Percentiles rank a stretch among this genome's conserved stretches.
Conservation (phyloP, 37 sponge, comb jelly and placozoan species). For the Corticium candelabrum region DNA sequence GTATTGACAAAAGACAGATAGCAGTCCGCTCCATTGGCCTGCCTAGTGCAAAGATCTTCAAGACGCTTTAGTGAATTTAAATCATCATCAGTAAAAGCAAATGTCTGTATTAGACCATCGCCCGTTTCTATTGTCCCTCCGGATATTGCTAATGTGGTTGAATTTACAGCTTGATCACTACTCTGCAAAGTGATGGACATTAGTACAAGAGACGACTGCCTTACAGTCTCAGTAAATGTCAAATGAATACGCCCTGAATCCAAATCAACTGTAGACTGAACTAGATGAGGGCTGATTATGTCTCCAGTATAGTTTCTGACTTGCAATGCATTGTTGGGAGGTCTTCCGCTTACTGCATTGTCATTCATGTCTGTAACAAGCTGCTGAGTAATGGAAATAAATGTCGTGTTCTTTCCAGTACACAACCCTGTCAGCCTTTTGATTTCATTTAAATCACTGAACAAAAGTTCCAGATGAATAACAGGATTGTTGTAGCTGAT, state of each 20-base stretch:
- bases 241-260: not conserved
- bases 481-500: constrained; percentile 61
- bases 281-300: constrained; percentile 9
- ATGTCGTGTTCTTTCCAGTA: constrained; percentile 30
- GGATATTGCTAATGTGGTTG: not conserved
- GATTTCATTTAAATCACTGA: constrained; percentile 47
- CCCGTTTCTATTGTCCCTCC: not conserved
- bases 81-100: constrained; percentile 33
- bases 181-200: not conserved
- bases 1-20: constrained; percentile 38
- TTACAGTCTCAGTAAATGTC: constrained; percentile 20
- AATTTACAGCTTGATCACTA: not conserved
- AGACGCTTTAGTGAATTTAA: constrained; percentile 65
- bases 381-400: constrained; percentile 26
- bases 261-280: constrained; percentile 8
- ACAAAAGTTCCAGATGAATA: constrained; percentile 31
- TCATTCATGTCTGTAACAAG: constrained; percentile 59
- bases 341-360: constrained; percentile 35
- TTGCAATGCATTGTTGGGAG: constrained; percentile 3
- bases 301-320: constrained; percentile 27
- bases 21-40: constrained; percentile 45
- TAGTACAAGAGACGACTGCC: not conserved
- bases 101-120: constrained; percentile 45
- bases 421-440: constrained; percentile 40
- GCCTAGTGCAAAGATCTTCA: constrained; percentile 51